Percentiles rank a stretch among this genome's conserved stretches.
Evolutionary conservation across 1,140 invertebrate species (phyloP).

Genomic region (Cryptotermes secundus): DNA sequence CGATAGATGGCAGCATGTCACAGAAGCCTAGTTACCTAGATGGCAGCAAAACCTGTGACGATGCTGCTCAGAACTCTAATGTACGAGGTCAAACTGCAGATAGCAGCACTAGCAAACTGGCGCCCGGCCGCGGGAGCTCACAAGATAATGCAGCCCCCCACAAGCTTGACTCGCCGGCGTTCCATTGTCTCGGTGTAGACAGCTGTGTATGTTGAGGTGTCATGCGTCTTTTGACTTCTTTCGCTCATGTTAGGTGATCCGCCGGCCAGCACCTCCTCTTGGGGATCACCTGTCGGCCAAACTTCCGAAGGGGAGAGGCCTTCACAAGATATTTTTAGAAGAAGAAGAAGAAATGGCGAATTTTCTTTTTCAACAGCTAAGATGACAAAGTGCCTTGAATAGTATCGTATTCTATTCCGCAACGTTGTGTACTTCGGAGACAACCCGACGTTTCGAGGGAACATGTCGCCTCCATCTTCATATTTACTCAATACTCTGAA

Average conservation of each 20-base stretch:
- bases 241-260: neutral
- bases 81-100: neutral
- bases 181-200: conserved; percentile 34
- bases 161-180: conserved; percentile 14
- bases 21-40: neutral
- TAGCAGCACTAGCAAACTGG: neutral
- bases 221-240: neutral
- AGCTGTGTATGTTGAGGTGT: conserved; percentile 30
- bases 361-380: too few species aligned
- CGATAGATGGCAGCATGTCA: conserved; percentile 29
- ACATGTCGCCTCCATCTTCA: too few species aligned
- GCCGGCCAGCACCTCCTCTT: too few species aligned
- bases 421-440: too few species aligned
- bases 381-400: too few species aligned
- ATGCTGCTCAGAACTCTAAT: neutral
- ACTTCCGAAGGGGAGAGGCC: too few species aligned
- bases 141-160: neutral
- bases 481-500: too few species aligned
- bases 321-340: too few species aligned
- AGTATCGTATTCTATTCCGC: too few species aligned
- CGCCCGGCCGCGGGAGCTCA: neutral
- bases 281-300: too few species aligned
- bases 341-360: too few species aligned
- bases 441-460: too few species aligned
- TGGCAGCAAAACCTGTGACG: neutral